Base-by-base conservation (phyloP, 2,113 vertebrate species). In the Cyanoliseus patagonus region DNA sequence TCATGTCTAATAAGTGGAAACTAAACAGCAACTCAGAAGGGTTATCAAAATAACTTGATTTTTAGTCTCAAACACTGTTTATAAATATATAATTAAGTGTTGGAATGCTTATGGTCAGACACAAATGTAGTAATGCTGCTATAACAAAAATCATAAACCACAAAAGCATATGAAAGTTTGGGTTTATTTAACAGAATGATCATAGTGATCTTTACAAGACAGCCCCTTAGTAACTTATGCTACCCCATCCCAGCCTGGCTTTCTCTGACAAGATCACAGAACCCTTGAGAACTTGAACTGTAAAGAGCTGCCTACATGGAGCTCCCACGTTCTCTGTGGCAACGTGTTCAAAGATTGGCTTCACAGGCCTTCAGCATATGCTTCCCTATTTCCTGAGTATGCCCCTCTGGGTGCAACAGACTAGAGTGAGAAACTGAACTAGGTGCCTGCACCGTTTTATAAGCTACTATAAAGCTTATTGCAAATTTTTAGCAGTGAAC, bases 1-100 rank as follows among this genome's bases (percentile, higher is more conserved):
- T 95, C 97, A 81, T 90, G 69, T 96, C 94, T 92, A 97, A 94
- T 97, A 96, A 47, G 70, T 79, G 77, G 95, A 97, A 97, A 96
- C 92, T 91, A 90, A 95, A 95, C 88, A 93, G 94, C 64, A 78
- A 79, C 70, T 87, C 62, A 8, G 22, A 92, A 82, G 66, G 92
- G 64, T 96, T 97, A 92, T 70, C 17, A 57, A 63, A 96, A 95
- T 76, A 81, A 75, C 80, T 63, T 78, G 49, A 0, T 1, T 57
- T 95, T 94, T 81, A 66, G 78, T 92, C 83, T 90, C 90, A 77
- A 88, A 61, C 82, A 37, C n/a, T 79, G 30, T 64, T 91, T 80
- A 83, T 83, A 96, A 95, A 86, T 59, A 73, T 18, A 39, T 85
- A 88, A 92, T 96, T 95, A 96, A 89, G 39, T 42, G 7, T 61